Evolutionary conservation across 2,113 vertebrate species (phyloP), one percentile per base, ranked within the genome.

Genomic region (Psophia crepitans): DNA sequence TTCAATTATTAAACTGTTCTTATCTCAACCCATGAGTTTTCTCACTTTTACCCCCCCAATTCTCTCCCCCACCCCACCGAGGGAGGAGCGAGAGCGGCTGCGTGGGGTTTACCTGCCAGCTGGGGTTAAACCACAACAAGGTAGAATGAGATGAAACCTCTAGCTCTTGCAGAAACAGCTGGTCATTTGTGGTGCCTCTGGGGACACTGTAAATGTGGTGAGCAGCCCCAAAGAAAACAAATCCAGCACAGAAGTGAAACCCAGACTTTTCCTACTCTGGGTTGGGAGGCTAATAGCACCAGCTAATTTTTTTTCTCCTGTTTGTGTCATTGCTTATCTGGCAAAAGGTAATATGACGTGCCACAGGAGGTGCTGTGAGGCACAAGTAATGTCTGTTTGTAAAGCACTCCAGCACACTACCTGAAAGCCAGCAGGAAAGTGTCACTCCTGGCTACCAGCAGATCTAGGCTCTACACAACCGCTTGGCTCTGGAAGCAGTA

Each of bases 331-430:
- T 87, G 35, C 53, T 87, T 82, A 56, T 39, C 35, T 75, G 44
- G 48, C 12, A 68, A 14, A 9, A 66, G n/a, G 37, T 41, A 60
- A 63, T 46, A 48, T 3, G 24, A 60, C 5, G 11, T 14, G 16
- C 28, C 48, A 85, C 44, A 44, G 61, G 60, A 87, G 63, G 39
- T 69, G 57, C 76, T 73, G 48, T 56, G 87, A 96, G 35, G 69
- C 77, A 68, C 23, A 56, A 96, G 17, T 79, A 39, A 93, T 75
- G 30, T 84, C 37, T 96, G 60, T 96, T 97, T 96, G 65, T 49
- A 83, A 79, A 95, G 81, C 87, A 91, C 84, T 95, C 66, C 41
- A 75, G 68, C 44, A 61, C 49, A 75, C 84, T 94, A 44, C 65
- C 39, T 64, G 63, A 65, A 78, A 57, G 27, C 24, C 0, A 2